These are phyloP conservation scores for Chlorops oryzae DNA, from an alignment of 1,140 invertebrate genomes.

Conservation along the genomic window DNA sequence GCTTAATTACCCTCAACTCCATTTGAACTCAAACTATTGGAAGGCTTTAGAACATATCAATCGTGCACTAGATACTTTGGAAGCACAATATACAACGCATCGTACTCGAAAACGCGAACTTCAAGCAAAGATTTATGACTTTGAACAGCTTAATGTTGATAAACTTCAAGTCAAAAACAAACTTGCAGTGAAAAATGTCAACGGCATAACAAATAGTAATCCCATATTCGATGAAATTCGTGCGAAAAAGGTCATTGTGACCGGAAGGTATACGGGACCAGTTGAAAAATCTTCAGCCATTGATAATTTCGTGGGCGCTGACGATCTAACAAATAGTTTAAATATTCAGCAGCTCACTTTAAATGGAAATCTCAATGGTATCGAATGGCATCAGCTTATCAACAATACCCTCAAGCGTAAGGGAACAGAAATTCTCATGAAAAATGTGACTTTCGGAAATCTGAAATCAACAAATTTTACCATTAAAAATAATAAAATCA, in stretches of 20 bases:
- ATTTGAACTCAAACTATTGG: conserved; percentile 34
- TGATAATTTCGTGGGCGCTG: no score
- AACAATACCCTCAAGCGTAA: conserved; percentile 33
- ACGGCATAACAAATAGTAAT: conserved; percentile 20
- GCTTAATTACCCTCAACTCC: conserved; percentile 3
- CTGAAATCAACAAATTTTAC: conserved; percentile 22
- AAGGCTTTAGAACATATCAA: conserved; percentile 30
- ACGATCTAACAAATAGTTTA: no score
- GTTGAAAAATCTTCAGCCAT: not conserved
- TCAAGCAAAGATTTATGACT: conserved; percentile 16
- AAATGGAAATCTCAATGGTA: conserved; percentile 30
- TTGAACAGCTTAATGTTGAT: conserved; percentile 28
- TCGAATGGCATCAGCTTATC: conserved; percentile 23
- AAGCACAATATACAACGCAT: conserved; percentile 7
- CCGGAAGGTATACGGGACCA: conserved; percentile 17
- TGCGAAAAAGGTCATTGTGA: conserved; percentile 30
- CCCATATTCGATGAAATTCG: conserved; percentile 25
- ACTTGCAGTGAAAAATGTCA: conserved; percentile 23
- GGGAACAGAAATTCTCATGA: conserved; percentile 28
- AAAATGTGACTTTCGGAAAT: conserved; percentile 23
- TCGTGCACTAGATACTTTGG: conserved; percentile 30
- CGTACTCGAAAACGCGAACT: not conserved
- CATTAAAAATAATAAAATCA: conserved; percentile 29
- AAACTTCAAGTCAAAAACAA: conserved; percentile 24
- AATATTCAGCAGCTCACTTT: conserved; percentile 22